Percentiles rank a stretch among this genome's conserved stretches.
phyloP scores from a whole-genome alignment of 2,888 invertebrate species.

The Prostheceraeus crozeri region DNA sequence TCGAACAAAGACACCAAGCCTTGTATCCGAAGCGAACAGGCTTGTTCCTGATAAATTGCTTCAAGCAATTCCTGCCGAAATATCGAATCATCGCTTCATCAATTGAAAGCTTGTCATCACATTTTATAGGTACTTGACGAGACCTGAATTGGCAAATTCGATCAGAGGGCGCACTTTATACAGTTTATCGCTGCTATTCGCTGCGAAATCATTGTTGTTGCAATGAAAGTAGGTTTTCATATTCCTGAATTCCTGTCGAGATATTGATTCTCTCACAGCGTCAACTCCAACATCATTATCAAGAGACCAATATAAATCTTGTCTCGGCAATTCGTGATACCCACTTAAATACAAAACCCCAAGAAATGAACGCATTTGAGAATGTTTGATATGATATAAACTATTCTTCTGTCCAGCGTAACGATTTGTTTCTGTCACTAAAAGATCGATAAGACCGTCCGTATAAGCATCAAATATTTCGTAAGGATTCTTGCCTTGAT shows the following conservation, averaged over 20 bases:
- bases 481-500: background rate
- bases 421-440: background rate
- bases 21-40: constrained; percentile 18
- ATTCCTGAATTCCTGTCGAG: background rate
- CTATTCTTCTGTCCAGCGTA: constrained; percentile 7
- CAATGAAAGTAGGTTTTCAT: constrained; percentile 17
- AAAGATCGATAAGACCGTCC: background rate
- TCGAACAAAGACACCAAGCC: constrained; percentile 20
- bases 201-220: constrained; percentile 11
- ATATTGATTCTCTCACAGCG: constrained; percentile 3
- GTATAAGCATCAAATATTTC: constrained; percentile 1
- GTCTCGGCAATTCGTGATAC: background rate
- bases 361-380: background rate
- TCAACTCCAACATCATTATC: constrained; percentile 2
- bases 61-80: constrained; percentile 15
- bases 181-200: background rate
- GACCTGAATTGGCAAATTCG: constrained; percentile 6
- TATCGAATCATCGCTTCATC: constrained; percentile 21
- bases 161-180: constrained; percentile 16
- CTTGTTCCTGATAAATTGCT: constrained; percentile 20
- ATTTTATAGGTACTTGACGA: background rate
- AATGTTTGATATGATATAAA: background rate
- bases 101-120: constrained; percentile 1
- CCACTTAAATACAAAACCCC: constrained; percentile 9
- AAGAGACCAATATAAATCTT: constrained; percentile 9